phyloP scores from a whole-genome alignment of 2,797 vertebrate genomes.

The Acanthopagrus latus region DNA sequence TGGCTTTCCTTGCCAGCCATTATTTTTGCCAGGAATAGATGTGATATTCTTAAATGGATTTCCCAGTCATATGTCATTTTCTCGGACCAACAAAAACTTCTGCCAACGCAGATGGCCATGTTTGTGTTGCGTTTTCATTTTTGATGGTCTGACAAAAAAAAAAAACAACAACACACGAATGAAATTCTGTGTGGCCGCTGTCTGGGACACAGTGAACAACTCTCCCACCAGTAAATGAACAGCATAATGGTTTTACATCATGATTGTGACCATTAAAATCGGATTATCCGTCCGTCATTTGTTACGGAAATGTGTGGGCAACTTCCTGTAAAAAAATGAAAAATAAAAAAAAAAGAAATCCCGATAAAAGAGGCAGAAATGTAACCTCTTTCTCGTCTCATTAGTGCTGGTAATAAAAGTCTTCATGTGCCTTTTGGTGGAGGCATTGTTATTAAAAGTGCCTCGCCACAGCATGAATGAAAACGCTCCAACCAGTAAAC shows the following conservation, averaged over 20 bases:
- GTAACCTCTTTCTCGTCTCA: constrained; percentile 20
- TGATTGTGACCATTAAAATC: constrained; percentile 1
- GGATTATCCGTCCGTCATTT: constrained; percentile 1
- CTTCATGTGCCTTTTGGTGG: constrained; percentile 26
- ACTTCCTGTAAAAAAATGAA: background rate
- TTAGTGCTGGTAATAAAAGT: constrained; percentile 41
- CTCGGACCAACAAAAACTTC: constrained; percentile 21
- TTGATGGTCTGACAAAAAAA: constrained; percentile 37
- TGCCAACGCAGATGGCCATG: constrained; percentile 45
- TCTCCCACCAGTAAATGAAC: background rate
- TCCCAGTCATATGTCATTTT: constrained; percentile 34
- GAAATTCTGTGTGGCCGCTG: constrained; percentile 30
- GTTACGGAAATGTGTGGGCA: background rate
- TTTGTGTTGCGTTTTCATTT: constrained; percentile 42
- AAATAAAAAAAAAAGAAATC: too few species aligned
- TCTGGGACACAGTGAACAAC: constrained; percentile 6
- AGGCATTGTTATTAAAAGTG: constrained; percentile 27
- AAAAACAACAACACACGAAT: constrained; percentile 24
- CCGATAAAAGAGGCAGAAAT: constrained; percentile 11
- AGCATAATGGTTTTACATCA: background rate
- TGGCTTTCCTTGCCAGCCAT: constrained; percentile 18
- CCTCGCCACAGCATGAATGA: constrained; percentile 34
- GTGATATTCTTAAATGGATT: constrained; percentile 36
- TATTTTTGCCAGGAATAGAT: constrained; percentile 35
- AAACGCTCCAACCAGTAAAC: constrained; percentile 31